Base-by-base conservation (phyloP, 2,888 invertebrate species). In the Endotricha flammealis region DNA sequence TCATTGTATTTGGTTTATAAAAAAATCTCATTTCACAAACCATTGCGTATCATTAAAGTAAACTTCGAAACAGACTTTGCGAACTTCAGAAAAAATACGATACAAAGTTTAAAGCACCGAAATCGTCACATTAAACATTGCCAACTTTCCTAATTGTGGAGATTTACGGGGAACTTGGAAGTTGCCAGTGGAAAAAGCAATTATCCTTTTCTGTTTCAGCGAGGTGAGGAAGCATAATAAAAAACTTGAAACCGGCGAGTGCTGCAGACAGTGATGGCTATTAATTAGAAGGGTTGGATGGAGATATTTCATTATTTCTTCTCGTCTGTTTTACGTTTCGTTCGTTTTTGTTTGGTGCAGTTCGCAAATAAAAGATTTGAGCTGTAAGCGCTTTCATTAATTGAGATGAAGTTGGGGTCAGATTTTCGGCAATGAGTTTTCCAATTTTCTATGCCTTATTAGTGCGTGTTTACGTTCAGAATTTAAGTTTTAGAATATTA, bases 211-310 rank as follows among this genome's bases (percentile, higher is more conserved):
- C 72, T 73, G 76, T 79, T 82, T 74, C 72, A 66, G 64, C 57
- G 71, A 85, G 85, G 85, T 83, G 83, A 82, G 80, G 78, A 82
- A 77, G 81, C 83, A 80, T 82, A 83, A 81, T 82, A 83, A 83
- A 83, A 83, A 83, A 81, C 79, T 81, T 80, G 78, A 81, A 81
- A 78, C 75, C 75, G 77, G 68, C 64, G 77, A 76, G 71, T 85
- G 83, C 70, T 58, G 74, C 66, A 85, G 85, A 85, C 85, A 85
- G 73, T 85, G 85, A 85, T 83, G 85, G 77, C 82, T 71, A 85
- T 85, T 86, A 83, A 86, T 86, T 86, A 86, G 80, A 81, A 85
- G 83, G 82, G 82, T 77, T 80, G 79, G 67, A 75, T 81, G 74
- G 78, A 83, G 80, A 81, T 79, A 81, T 83, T 82, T 74, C 74